Evolutionary conservation across 2,797 vertebrate species (phyloP).

Genomic region (Danionella dracula): DNA sequence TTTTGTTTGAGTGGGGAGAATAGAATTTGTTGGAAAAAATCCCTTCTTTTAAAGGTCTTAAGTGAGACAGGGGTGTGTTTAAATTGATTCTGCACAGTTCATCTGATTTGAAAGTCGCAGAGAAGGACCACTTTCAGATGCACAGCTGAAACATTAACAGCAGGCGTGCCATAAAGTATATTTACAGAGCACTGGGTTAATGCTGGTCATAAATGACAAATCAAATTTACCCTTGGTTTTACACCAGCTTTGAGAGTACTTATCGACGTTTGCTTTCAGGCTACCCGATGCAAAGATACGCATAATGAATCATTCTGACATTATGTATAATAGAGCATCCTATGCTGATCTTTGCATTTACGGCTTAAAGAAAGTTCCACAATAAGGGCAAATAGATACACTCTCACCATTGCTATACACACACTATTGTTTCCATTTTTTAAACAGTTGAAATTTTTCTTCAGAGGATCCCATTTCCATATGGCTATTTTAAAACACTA

Average conservation of each 20-base stretch:
- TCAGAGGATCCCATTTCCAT: no score
- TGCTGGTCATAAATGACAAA: conserved; percentile 47
- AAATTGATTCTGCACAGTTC: no score
- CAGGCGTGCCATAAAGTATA: conserved; percentile 46
- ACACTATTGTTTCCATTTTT: neutral
- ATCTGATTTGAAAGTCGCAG: no score
- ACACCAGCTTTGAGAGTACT: conserved; percentile 42
- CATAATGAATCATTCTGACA: conserved; percentile 41
- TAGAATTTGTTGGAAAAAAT: no score
- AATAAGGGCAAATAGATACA: conserved; percentile 6
- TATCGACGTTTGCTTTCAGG: conserved; percentile 25
- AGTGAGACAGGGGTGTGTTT: no score
- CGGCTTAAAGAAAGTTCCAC: conserved; percentile 36
- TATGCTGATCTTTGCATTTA: conserved; percentile 34
- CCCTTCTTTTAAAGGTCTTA: no score
- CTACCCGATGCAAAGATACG: conserved; percentile 17
- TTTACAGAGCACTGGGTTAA: conserved; percentile 52
- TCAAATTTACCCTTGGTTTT: conserved; percentile 50
- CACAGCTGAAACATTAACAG: conserved; percentile 38
- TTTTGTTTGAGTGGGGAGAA: no score
- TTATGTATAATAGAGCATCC: conserved; percentile 41
- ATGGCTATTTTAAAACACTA: no score
- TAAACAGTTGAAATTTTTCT: no score
- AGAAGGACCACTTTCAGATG: conserved; percentile 16
- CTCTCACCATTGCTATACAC: neutral